A percentile compares a stretch with the other conserved stretches of the same genome.
phyloP scores from a whole-genome alignment of 2,888 invertebrate species.

The Blera fallax region DNA sequence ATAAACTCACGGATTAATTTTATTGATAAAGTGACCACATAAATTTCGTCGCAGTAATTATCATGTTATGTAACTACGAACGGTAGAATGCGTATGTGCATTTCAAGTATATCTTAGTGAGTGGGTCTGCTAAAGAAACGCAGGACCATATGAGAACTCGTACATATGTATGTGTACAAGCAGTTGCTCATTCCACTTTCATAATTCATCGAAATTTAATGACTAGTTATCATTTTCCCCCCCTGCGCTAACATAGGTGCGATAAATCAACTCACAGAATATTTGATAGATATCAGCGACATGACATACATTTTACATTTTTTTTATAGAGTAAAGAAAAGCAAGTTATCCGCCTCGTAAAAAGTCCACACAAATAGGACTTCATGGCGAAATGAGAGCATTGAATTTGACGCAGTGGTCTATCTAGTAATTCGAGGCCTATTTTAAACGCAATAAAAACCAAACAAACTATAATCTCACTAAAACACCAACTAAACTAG shows the following conservation, averaged over 20 bases:
- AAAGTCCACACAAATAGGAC: neutral
- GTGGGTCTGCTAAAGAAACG: neutral
- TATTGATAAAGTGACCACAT: constrained; percentile 29
- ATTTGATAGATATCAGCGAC: neutral
- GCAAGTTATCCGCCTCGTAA: neutral
- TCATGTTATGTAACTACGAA: neutral
- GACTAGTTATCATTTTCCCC: no score
- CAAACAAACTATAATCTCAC: neutral
- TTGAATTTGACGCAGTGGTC: neutral
- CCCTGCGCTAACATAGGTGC: neutral
- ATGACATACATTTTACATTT: neutral
- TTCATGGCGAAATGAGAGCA: neutral
- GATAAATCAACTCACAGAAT: constrained; percentile 1
- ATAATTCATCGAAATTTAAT: neutral
- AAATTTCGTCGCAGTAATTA: constrained; percentile 14
- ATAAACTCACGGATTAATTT: constrained; percentile 7
- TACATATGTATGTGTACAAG: neutral
- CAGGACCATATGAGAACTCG: neutral
- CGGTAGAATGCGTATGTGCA: neutral
- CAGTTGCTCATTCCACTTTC: neutral
- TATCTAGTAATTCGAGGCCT: neutral
- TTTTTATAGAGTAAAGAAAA: neutral
- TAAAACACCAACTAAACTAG: neutral
- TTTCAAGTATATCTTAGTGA: neutral
- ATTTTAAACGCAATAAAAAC: neutral